A percentile compares a stretch with the other conserved stretches of the same genome.
These are phyloP conservation scores for Scelioninae gen. 2 DNA, from an alignment of 2,888 invertebrate genomes.

Conservation along the genomic window DNA sequence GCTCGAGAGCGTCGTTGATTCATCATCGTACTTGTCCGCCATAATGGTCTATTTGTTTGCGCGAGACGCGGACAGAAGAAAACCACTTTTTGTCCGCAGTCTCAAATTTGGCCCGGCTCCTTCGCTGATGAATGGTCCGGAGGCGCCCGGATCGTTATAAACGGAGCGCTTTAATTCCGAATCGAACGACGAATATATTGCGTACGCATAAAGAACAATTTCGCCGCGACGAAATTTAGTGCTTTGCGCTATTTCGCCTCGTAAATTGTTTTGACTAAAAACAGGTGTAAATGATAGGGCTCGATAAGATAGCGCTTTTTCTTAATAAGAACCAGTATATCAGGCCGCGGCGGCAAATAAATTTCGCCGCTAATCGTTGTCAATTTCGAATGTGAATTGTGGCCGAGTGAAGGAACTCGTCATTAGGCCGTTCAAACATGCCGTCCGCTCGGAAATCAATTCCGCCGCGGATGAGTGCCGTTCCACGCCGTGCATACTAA, in stretches of 20 bases:
- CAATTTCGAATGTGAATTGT: conserved; percentile 35
- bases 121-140: conserved; percentile 48
- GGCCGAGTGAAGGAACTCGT: conserved; percentile 36
- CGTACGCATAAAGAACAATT: conserved; percentile 32
- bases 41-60: conserved; percentile 58
- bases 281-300: conserved; percentile 46
- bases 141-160: conserved; percentile 20
- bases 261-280: conserved; percentile 47
- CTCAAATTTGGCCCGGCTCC: conserved; percentile 50
- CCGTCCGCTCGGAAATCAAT: conserved; percentile 44
- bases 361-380: conserved; percentile 36
- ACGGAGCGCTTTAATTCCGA: conserved; percentile 15
- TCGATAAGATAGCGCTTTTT: conserved; percentile 48
- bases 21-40: conserved; percentile 55
- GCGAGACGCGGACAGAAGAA: conserved; percentile 41
- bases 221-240: conserved; percentile 21
- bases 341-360: conserved; percentile 27
- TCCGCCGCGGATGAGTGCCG: conserved; percentile 28
- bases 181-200: conserved; percentile 31
- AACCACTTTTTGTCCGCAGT: conserved; percentile 57
- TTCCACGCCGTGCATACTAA: conserved; percentile 45
- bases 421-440: conserved; percentile 43
- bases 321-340: conserved; percentile 34
- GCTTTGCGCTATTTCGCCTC: conserved; percentile 10
- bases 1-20: conserved; percentile 53